Evolutionary conservation across 2,797 vertebrate genomes (phyloP).

Genomic region (Periparus ater): DNA sequence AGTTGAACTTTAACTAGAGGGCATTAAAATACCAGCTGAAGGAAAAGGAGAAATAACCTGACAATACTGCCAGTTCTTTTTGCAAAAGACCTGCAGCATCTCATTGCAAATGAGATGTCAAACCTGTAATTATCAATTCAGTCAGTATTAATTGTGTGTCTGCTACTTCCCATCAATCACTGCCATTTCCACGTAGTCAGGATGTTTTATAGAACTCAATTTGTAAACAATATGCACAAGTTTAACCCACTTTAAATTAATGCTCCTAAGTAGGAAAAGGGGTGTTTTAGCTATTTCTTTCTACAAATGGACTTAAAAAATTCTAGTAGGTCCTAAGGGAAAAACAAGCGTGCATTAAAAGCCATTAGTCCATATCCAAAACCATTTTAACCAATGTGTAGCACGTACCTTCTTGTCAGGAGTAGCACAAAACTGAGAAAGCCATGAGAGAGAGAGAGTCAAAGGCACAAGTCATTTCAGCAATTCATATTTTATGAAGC

Average conservation of each 20-base stretch:
- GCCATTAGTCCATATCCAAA: neutral
- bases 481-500: neutral
- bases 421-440: neutral
- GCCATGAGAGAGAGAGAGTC: neutral
- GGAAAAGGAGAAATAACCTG: neutral
- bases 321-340: neutral
- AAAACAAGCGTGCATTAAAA: neutral
- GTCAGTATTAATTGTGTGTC: constrained; percentile 36
- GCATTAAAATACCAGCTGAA: neutral
- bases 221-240: constrained; percentile 45
- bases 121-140: constrained; percentile 38
- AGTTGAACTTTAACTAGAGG: neutral
- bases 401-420: neutral
- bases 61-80: neutral
- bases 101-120: constrained; percentile 35
- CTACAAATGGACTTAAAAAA: neutral
- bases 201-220: constrained; percentile 19
- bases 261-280: neutral
- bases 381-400: neutral
- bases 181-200: constrained; percentile 13
- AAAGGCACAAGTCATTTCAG: neutral
- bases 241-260: constrained; percentile 22
- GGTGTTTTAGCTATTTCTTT: neutral
- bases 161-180: constrained; percentile 36
- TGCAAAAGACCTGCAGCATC: neutral